These are phyloP conservation scores for Bombus huntii DNA, from an alignment of 1,140 invertebrate species.

Conservation along the genomic window DNA sequence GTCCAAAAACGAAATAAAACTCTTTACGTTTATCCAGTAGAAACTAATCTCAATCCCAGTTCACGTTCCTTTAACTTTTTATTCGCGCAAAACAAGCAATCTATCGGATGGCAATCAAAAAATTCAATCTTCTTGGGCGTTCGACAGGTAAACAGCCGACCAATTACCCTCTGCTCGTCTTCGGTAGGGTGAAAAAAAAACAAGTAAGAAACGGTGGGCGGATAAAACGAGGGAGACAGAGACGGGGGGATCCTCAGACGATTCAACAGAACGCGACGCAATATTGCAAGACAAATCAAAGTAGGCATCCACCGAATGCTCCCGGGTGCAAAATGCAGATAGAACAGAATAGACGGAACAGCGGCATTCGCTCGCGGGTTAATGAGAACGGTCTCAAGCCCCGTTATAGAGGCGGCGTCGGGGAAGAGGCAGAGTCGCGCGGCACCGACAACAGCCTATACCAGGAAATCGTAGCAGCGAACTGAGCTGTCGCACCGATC, in stretches of 20 bases:
- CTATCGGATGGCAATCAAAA: background rate
- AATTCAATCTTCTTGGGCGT: background rate
- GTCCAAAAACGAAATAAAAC: too few relatives aligned
- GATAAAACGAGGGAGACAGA: background rate
- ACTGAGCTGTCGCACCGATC: constrained; percentile 57
- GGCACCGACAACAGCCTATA: constrained; percentile 62
- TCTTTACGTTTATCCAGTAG: too few relatives aligned
- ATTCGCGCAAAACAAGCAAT: background rate
- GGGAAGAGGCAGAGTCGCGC: constrained; percentile 47
- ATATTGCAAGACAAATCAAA: constrained; percentile 76
- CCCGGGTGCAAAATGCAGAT: constrained; percentile 75
- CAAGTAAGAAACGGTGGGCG: background rate
- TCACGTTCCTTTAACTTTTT: background rate
- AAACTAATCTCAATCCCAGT: too few relatives aligned
- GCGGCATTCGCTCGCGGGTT: constrained; percentile 76
- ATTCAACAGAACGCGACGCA: constrained; percentile 52
- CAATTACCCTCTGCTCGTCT: background rate
- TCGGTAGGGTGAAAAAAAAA: background rate
- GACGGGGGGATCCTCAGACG: constrained; percentile 23
- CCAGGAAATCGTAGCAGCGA: constrained; percentile 64
- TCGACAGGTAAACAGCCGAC: background rate
- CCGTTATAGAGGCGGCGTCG: constrained; percentile 70
- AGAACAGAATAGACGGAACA: constrained; percentile 75
- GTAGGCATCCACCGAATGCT: constrained; percentile 76
- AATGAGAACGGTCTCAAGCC: constrained; percentile 80